Conservation (phyloP, 2,113 vertebrate genomes). For the Cyprinodon brontotheroides region DNA sequence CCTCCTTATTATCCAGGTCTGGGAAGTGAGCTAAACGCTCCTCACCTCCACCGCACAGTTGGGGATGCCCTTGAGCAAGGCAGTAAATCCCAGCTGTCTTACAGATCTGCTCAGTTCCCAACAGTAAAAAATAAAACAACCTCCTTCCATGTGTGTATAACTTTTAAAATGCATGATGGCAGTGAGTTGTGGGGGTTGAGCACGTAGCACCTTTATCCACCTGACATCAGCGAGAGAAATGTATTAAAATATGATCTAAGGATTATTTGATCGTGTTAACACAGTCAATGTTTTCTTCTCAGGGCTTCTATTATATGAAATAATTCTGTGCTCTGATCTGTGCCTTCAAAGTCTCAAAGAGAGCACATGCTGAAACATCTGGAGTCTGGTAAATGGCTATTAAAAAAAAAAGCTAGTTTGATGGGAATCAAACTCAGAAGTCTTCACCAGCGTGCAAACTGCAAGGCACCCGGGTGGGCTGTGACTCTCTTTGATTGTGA, state of each 20-base stretch:
- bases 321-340: constrained; percentile 75
- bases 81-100: constrained; percentile 72
- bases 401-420: constrained; percentile 70
- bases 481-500: constrained; percentile 63
- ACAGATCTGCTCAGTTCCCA: constrained; percentile 63
- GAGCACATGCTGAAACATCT: constrained; percentile 79
- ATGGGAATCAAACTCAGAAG: constrained; percentile 73
- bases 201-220: constrained; percentile 33
- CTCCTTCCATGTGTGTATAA: constrained; percentile 40
- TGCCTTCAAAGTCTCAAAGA: constrained; percentile 75
- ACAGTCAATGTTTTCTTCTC: constrained; percentile 47
- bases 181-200: constrained; percentile 23
- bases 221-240: constrained; percentile 33
- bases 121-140: constrained; percentile 49
- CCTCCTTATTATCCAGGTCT: constrained; percentile 53
- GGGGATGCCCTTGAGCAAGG: constrained; percentile 73
- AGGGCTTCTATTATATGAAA: constrained; percentile 70
- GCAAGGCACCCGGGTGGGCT: constrained; percentile 58
- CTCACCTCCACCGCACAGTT: constrained; percentile 47
- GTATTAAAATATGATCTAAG: constrained; percentile 23
- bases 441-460: constrained; percentile 57
- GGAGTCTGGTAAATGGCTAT: constrained; percentile 76
- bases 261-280: constrained; percentile 36
- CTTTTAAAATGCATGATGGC: constrained; percentile 1
- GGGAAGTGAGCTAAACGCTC: constrained; percentile 55